Conservation (phyloP, 1,140 invertebrate genomes). For the Calliopsis andreniformis region DNA sequence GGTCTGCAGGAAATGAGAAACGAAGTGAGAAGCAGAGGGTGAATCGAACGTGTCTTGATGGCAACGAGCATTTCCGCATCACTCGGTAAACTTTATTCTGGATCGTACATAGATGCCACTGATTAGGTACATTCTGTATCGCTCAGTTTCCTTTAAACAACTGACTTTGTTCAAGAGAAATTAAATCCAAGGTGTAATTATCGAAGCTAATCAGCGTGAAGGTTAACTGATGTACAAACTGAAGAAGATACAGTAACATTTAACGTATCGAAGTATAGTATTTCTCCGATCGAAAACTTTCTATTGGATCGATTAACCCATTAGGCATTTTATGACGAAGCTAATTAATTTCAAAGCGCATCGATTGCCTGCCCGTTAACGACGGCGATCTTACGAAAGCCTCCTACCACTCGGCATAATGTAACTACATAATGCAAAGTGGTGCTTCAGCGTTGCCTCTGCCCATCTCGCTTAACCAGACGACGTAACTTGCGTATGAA, state of each 20-base stretch:
- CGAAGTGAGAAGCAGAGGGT: background rate
- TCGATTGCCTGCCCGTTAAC: slow-evolving; percentile 1
- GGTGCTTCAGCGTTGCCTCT: background rate
- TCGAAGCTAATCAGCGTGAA: background rate
- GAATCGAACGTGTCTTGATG: background rate
- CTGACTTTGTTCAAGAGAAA: background rate
- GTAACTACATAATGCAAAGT: slow-evolving; percentile 31
- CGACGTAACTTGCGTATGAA: slow-evolving; percentile 28
- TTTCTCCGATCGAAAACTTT: background rate
- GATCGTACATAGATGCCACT: background rate
- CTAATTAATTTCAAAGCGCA: slow-evolving; percentile 18
- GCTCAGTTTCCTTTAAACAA: background rate
- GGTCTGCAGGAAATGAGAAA: slow-evolving; percentile 31
- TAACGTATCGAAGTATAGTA: background rate
- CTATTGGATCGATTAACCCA: background rate
- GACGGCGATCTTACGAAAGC: background rate
- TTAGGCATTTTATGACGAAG: background rate
- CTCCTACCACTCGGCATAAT: slow-evolving; percentile 11
- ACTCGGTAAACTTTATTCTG: background rate
- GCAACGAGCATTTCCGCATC: background rate
- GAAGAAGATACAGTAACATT: background rate
- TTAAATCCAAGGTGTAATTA: background rate
- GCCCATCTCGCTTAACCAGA: background rate
- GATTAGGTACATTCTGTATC: background rate
- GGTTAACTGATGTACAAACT: background rate